These are phyloP conservation scores for Timema podura DNA, from an alignment of 2,888 invertebrate genomes.

Conservation along the genomic window DNA sequence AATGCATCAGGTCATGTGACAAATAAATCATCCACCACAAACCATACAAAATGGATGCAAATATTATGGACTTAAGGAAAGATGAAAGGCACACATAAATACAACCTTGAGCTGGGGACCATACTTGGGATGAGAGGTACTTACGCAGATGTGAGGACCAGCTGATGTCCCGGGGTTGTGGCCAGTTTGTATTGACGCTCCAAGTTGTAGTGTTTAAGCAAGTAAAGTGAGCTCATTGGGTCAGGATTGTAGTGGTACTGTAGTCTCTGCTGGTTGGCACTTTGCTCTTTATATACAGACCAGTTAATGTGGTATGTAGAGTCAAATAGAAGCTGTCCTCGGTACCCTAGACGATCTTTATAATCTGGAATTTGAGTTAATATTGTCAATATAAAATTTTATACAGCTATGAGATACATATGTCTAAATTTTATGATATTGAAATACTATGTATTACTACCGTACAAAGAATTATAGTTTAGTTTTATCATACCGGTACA, in stretches of 20 bases:
- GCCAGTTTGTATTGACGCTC: constrained; percentile 61
- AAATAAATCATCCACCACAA: too few relatives aligned
- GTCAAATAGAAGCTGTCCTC: constrained; percentile 56
- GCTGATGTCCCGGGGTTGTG: constrained; percentile 58
- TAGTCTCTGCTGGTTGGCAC: background rate
- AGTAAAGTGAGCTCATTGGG: constrained; percentile 59
- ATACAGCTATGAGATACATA: too few relatives aligned
- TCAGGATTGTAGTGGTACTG: constrained; percentile 59
- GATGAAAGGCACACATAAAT: too few relatives aligned
- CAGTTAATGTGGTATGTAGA: constrained; percentile 37
- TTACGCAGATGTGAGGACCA: constrained; percentile 59
- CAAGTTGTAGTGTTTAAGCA: constrained; percentile 56
- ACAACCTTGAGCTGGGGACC: background rate
- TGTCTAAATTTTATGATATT: too few relatives aligned
- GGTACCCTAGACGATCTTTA: constrained; percentile 58
- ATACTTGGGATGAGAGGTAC: constrained; percentile 38
- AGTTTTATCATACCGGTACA: too few relatives aligned
- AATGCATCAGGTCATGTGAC: too few relatives aligned
- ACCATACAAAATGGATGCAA: too few relatives aligned
- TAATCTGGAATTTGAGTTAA: constrained; percentile 55
- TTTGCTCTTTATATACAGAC: background rate
- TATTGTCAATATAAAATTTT: too few relatives aligned
- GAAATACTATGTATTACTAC: too few relatives aligned
- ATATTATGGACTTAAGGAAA: too few relatives aligned
- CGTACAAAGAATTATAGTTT: too few relatives aligned